phyloP scores from a whole-genome alignment of 2,797 vertebrate genomes.

The Pampus argenteus region DNA sequence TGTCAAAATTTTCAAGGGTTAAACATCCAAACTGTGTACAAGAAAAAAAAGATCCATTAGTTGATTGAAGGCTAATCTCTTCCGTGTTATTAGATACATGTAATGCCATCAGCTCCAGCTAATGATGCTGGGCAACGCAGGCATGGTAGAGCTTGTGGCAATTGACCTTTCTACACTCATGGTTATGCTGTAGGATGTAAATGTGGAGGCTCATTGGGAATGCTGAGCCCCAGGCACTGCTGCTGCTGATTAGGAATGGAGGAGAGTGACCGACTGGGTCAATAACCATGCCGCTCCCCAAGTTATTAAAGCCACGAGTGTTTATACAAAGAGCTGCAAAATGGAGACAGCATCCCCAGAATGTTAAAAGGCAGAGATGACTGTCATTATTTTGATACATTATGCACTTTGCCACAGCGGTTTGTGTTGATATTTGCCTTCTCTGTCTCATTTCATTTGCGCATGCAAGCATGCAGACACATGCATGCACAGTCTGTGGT shows the following conservation, averaged over 20 bases:
- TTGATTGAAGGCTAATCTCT: slow-evolving; percentile 43
- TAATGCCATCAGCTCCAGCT: slow-evolving; percentile 28
- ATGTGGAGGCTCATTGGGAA: slow-evolving; percentile 74
- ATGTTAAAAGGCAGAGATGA: slow-evolving; percentile 77
- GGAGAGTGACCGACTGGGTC: slow-evolving; percentile 80
- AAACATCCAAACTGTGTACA: slow-evolving; percentile 17
- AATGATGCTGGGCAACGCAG: slow-evolving; percentile 27
- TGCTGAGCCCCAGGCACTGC: slow-evolving; percentile 68
- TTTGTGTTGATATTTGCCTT: slow-evolving; percentile 53
- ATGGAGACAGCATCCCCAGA: slow-evolving; percentile 71
- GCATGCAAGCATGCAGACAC: slow-evolving; percentile 21
- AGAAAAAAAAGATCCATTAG: slow-evolving; percentile 40
- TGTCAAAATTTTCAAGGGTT: slow-evolving; percentile 22
- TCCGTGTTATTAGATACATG: slow-evolving; percentile 47
- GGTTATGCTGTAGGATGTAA: slow-evolving; percentile 65
- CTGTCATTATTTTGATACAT: slow-evolving; percentile 72
- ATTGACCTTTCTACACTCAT: slow-evolving; percentile 41
- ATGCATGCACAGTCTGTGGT: slow-evolving; percentile 9
- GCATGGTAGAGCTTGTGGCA: slow-evolving; percentile 26
- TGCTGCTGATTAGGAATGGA: slow-evolving; percentile 81
- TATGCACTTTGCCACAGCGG: slow-evolving; percentile 56
- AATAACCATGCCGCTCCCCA: slow-evolving; percentile 76
- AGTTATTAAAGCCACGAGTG: slow-evolving; percentile 83
- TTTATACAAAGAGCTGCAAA: slow-evolving; percentile 81
- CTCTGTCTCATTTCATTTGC: slow-evolving; percentile 52